Evolutionary conservation across 2,888 invertebrate species (phyloP).

Genomic region (Suillia variegata): DNA sequence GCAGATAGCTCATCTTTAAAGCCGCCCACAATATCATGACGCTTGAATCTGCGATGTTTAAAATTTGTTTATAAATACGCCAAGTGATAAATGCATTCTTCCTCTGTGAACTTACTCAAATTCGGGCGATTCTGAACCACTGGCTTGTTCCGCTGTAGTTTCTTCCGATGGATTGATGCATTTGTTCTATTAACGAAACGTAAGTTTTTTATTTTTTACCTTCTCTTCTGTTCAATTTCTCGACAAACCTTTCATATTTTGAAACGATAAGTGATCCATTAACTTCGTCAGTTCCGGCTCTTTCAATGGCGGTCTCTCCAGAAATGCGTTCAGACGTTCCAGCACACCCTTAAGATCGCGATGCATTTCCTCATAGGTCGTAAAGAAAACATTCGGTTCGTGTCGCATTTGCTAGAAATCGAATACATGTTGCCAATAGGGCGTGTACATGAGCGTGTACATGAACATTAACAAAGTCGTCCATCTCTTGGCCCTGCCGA

Average conservation of each 20-base stretch:
- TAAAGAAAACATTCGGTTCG: slow-evolving; percentile 40
- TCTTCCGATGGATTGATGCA: slow-evolving; percentile 11
- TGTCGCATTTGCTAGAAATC: slow-evolving; percentile 46
- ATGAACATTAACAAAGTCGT: slow-evolving; percentile 49
- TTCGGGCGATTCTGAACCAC: neutral
- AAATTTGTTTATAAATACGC: neutral
- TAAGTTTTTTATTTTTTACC: too few species aligned
- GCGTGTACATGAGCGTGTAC: slow-evolving; percentile 26
- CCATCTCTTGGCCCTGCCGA: slow-evolving; percentile 61
- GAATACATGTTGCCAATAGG: slow-evolving; percentile 40
- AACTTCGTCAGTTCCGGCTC: slow-evolving; percentile 21
- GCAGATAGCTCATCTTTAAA: slow-evolving; percentile 32
- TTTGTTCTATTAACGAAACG: too few species aligned
- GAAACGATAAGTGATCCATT: slow-evolving; percentile 32
- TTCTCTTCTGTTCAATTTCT: too few species aligned
- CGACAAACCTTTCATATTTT: slow-evolving; percentile 33
- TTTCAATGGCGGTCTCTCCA: slow-evolving; percentile 20
- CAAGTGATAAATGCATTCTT: too few species aligned
- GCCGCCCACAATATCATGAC: slow-evolving; percentile 35
- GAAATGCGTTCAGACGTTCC: slow-evolving; percentile 24
- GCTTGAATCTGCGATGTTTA: slow-evolving; percentile 31
- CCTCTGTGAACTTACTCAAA: slow-evolving; percentile 22
- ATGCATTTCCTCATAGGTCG: slow-evolving; percentile 47
- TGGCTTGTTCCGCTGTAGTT: neutral
- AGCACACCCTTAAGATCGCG: slow-evolving; percentile 34